Evolutionary conservation across 2,888 invertebrate genomes (phyloP), one percentile per base, ranked within the genome.

Genomic region (Acanthosepion pharaonis): DNA sequence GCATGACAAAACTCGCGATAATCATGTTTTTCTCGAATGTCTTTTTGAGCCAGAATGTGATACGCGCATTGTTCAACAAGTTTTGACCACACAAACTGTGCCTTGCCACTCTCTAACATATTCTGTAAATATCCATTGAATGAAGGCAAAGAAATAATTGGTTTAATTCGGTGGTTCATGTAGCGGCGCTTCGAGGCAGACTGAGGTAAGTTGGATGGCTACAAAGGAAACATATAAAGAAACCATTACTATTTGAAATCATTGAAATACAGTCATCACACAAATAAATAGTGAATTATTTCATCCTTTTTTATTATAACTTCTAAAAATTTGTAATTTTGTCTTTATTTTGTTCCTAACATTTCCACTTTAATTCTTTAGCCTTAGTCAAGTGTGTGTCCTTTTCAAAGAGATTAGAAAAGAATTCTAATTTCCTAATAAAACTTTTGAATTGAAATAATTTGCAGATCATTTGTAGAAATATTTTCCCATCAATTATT

Each of bases 51-150:
- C 33, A 94, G 33, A 23, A 94, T 94, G 28, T 94, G 94, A 48
- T 94, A 94, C 20, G 94, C 94, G 25, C 94, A 94, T 64, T 94
- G 94, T 64, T 94, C 94, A 0, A 94, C 94, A 20, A 94, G 59
- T 55, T 94, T 94, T 23, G 94, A 94, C 94, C 94, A 94, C 15
- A 94, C 94, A 94, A 94, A 94, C 94, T 94, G 94, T 33, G 94
- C 94, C 28, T 94, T 94, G 18, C 94, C 94, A 42, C 33, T 64
- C 18, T 94, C 94, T 23, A 94, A n/a, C 94, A 94, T 94, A 51
- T 94, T 94, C 28, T 55, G 59, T 55, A 94, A 64, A 28, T 94
- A 94, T 20, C 94, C 94, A 94, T 59, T 94, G 28, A 94, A 94
- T 48, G 48, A 48, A 15, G 94, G 94, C 42, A 94, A 48, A 42